Evolutionary conservation across 64 coral and sea anemone species (phyloP), one percentile per base, ranked within the genome.

Genomic region (Stichodactyla mertensii): DNA sequence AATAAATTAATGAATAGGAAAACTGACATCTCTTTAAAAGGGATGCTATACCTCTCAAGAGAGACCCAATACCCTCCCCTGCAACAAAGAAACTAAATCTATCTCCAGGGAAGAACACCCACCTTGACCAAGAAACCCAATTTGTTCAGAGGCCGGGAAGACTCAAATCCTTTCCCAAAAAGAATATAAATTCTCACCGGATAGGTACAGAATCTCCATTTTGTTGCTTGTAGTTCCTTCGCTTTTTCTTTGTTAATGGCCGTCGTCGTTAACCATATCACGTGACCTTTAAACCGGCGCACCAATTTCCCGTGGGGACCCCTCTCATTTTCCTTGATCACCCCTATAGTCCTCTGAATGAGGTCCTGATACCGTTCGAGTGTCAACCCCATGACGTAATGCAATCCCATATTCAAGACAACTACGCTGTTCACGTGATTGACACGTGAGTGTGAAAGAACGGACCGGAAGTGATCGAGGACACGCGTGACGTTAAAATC

Each of bases 361-460:
- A 92, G 70, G 20, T 78, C 55, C 67, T 92, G 86, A 84, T 92
- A 92, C 16, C 81, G 87, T 45, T 92, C 86, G 58, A 92, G 78
- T 7, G 64, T 87, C 24, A 92, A 82, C 51, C 86, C 57, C 91
- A 92, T 92, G 64, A 92, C 80, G 79, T 92, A 92, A 92, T 92
- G 91, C 91, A 92, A 88, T 24, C 91, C 91, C 80, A 92, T 74
- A 52, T 92, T 92, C 14, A 92, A 79, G 55, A 92, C 80, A 6
- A 92, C 84, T 22, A 92, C 86, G 84, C 86, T 92, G 86, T 92
- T 92, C 86, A 92, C 91, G 80, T 92, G 91, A 88, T 92, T 92
- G 16, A 92, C 86, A 88, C 86, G 83, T 84, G 80, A 80, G 52
- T 84, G 26, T 61, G 79, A 86, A 8, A 92, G n/a, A 83, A 92